phyloP scores from a whole-genome alignment of 2,888 invertebrate genomes.

The Apocheima hispidaria region DNA sequence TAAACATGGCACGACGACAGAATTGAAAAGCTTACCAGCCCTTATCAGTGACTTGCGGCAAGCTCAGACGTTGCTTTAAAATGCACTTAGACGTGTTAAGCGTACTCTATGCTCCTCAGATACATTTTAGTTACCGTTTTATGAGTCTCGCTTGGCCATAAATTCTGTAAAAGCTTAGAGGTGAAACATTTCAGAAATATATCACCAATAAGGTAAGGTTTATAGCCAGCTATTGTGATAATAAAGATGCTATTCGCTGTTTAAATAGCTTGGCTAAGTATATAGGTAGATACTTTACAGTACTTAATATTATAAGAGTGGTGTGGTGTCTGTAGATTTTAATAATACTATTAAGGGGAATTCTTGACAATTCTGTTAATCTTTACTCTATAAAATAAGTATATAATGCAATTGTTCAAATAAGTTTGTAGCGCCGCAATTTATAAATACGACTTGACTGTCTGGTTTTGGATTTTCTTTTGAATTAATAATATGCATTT shows the following conservation, averaged over 20 bases:
- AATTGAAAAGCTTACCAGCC: too few relatives aligned
- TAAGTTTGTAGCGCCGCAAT: too few relatives aligned
- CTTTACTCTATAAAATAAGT: too few relatives aligned
- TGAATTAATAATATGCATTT: too few relatives aligned
- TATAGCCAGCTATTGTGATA: constrained; percentile 19
- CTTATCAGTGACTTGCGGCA: too few relatives aligned
- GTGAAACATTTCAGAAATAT: constrained; percentile 19
- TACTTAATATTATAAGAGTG: background rate
- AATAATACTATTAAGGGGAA: too few relatives aligned
- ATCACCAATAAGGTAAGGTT: constrained; percentile 12
- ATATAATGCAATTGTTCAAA: too few relatives aligned
- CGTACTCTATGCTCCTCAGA: background rate
- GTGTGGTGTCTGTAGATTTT: too few relatives aligned
- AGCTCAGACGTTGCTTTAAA: background rate
- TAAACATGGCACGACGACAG: too few relatives aligned
- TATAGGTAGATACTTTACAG: background rate
- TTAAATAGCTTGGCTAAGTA: constrained; percentile 12
- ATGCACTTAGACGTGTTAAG: constrained; percentile 5
- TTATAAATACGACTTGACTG: too few relatives aligned
- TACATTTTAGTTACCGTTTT: constrained; percentile 9
- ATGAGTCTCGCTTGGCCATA: constrained; percentile 15
- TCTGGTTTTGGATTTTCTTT: too few relatives aligned
- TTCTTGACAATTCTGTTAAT: too few relatives aligned
- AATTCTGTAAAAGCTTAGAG: constrained; percentile 19
- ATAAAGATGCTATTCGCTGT: constrained; percentile 10